phyloP scores from a whole-genome alignment of 2,888 invertebrate species.

The Pecten maximus region DNA sequence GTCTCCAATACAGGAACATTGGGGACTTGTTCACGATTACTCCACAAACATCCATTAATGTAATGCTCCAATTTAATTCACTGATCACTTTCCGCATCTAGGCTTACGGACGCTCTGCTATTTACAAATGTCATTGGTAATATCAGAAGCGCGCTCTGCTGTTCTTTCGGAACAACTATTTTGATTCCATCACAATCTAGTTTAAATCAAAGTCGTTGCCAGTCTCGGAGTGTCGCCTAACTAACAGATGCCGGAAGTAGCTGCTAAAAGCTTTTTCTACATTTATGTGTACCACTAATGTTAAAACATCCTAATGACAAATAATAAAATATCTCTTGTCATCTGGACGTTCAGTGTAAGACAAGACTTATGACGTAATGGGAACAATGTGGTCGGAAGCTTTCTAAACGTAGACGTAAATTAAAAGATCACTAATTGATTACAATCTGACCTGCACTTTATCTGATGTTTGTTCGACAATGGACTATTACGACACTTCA shows the following conservation, averaged over 20 bases:
- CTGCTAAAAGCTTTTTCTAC: neutral
- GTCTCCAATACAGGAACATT: neutral
- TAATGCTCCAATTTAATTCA: neutral
- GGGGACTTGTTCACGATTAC: neutral
- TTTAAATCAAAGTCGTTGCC: neutral
- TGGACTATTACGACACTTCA: neutral
- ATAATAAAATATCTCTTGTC: neutral
- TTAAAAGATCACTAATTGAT: neutral
- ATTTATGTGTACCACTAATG: neutral
- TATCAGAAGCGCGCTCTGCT: neutral
- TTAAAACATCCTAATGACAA: neutral
- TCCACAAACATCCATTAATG: neutral
- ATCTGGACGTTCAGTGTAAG: neutral
- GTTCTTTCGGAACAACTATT: neutral
- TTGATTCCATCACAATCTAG: neutral
- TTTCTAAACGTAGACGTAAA: neutral
- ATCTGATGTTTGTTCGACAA: neutral
- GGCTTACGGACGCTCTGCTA: neutral
- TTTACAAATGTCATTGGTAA: neutral
- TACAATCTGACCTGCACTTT: neutral
- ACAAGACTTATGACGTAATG: neutral
- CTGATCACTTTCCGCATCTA: neutral
- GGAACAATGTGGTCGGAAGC: neutral
- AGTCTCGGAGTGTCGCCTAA: neutral
- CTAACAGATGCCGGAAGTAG: neutral